Base-by-base conservation (phyloP, 2,113 vertebrate species). In the Cranoglanis bouderius region DNA sequence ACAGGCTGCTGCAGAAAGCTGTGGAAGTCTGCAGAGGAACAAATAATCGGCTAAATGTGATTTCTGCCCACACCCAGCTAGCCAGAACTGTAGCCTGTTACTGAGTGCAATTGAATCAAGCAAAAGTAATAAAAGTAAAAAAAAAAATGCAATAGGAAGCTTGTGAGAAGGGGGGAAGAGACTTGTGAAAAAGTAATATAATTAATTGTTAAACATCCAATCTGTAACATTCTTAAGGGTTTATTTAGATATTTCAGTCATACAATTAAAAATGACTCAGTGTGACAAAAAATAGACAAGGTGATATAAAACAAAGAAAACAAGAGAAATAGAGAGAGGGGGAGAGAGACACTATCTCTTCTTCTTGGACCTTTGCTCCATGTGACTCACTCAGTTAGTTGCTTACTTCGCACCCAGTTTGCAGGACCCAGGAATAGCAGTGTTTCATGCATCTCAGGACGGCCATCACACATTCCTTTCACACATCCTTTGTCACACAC, bases 41-140 rank as follows among this genome's bases (percentile, higher is more conserved):
- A 84, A 78, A 46, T 89, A 89, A 89, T 91, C 40, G 40, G 85
- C 77, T 85, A 88, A 91, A 91, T 87, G 89, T 85, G 88, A 89
- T 89, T 91, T 91, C 87, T 87, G 80, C 91, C 90, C 74, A 88
- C 86, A 88, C 72, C 55, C 88, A 91, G 86, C 85, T 84, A 89
- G 84, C 83, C 87, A 90, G 81, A 84, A 84, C 43, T 90, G 88
- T 85, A 88, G 77, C 89, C 88, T 90, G 90, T 91, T 91, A 90
- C 85, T 86, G 90, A 85, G 84, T 16, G 46, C 86, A 82, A 90
- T 89, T 90, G 82, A 87, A 85, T 88, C 65, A 86, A 78, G 87
- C 51, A 88, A 88, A 86, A 77, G 75, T 46, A 84, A 90, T 59
- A 86, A 89, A 88, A 89, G 85, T 75, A 4, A 51, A 55, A 49